phyloP scores from a whole-genome alignment of 2,797 vertebrate genomes.

The Pseudomugil gertrudae region DNA sequence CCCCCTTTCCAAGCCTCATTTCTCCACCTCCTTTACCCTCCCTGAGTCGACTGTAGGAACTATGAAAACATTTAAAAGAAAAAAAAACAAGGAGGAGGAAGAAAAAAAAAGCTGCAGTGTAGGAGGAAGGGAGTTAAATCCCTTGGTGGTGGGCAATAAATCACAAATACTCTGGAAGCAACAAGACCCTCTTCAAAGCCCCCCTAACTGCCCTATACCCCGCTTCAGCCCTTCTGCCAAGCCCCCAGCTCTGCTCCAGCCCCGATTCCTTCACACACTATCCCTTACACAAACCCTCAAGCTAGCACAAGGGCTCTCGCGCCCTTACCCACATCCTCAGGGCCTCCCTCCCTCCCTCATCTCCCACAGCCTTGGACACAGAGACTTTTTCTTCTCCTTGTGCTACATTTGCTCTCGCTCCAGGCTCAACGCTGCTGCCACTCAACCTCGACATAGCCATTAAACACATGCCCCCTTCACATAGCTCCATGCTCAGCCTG shows the following conservation, averaged over 20 bases:
- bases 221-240: constrained; percentile 46
- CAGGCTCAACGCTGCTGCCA: constrained; percentile 69
- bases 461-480: constrained; percentile 63
- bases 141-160: constrained; percentile 81
- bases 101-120: constrained; percentile 42
- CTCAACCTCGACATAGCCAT: constrained; percentile 68
- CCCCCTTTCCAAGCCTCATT: constrained; percentile 65
- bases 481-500: constrained; percentile 48
- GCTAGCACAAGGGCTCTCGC: constrained; percentile 34
- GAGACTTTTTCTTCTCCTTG: constrained; percentile 79
- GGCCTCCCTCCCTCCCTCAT: constrained; percentile 28
- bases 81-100: constrained; percentile 27
- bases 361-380: constrained; percentile 66
- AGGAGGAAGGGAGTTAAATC: constrained; percentile 73
- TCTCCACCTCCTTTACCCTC: constrained; percentile 57
- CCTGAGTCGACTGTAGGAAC: constrained; percentile 72
- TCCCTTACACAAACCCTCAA: constrained; percentile 38
- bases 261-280: constrained; percentile 62
- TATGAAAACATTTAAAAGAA: constrained; percentile 80
- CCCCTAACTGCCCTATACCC: constrained; percentile 37
- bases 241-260: constrained; percentile 42
- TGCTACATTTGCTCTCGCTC: constrained; percentile 74
- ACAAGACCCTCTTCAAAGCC: constrained; percentile 75
- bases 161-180: constrained; percentile 78
- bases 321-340: constrained; percentile 42